Conservation (phyloP, 2,113 vertebrate species). For the Xiphophorus couchianus region DNA sequence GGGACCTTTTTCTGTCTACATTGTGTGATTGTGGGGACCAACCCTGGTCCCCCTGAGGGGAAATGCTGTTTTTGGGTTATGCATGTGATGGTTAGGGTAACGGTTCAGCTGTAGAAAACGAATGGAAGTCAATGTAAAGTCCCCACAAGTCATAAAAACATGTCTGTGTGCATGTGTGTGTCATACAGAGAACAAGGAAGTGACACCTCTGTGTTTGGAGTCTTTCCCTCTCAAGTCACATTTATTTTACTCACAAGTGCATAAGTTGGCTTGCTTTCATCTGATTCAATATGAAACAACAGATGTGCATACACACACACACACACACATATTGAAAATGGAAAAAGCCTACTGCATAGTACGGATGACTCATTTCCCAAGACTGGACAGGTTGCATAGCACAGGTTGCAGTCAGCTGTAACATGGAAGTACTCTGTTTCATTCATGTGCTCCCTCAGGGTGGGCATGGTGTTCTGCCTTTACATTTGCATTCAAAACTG, state of each 20-base stretch:
- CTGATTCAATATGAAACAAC: slow-evolving; percentile 62
- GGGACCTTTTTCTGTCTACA: too few species aligned
- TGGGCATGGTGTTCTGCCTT: background rate
- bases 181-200: slow-evolving; percentile 34
- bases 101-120: too few species aligned
- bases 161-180: background rate
- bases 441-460: slow-evolving; percentile 24
- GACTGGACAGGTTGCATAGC: slow-evolving; percentile 33
- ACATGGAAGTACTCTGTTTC: slow-evolving; percentile 40
- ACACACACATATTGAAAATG: slow-evolving; percentile 10
- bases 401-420: slow-evolving; percentile 15
- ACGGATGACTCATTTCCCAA: slow-evolving; percentile 58
- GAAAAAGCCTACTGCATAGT: slow-evolving; percentile 30
- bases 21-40: too few species aligned
- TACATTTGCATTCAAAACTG: background rate
- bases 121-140: too few species aligned
- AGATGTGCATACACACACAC: background rate
- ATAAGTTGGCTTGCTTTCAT: slow-evolving; percentile 51
- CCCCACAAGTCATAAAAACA: too few species aligned
- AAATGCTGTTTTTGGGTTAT: too few species aligned
- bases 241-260: slow-evolving; percentile 66
- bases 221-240: slow-evolving; percentile 54
- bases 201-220: slow-evolving; percentile 66
- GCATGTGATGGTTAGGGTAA: too few species aligned
- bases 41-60: too few species aligned